phyloP scores from a whole-genome alignment of 1,140 invertebrate species.

The Drosophila orosa region DNA sequence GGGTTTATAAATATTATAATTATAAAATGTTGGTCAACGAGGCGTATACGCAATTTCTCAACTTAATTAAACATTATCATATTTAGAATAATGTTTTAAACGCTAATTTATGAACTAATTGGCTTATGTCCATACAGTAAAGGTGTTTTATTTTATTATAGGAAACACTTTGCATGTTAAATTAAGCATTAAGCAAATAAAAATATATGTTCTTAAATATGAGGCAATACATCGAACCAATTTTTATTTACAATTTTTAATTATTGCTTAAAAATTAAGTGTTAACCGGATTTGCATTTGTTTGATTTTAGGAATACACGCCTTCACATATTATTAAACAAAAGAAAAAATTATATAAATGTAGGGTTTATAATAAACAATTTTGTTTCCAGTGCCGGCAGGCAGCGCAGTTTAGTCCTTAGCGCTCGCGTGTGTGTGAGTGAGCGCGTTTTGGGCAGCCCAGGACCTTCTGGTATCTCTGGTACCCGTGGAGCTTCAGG shows the following conservation, averaged over 20 bases:
- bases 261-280: not conserved
- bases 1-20: not conserved
- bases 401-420: slow-evolving; percentile 28
- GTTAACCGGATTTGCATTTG: not conserved
- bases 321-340: not conserved
- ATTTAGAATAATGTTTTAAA: too few species aligned
- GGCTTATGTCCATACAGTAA: too few species aligned
- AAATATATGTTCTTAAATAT: too few species aligned
- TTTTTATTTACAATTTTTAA: too few species aligned
- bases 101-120: too few species aligned
- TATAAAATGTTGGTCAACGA: not conserved
- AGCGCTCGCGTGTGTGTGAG: slow-evolving; percentile 30
- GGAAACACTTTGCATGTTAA: too few species aligned
- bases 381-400: slow-evolving; percentile 2
- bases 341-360: not conserved
- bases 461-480: slow-evolving; percentile 46
- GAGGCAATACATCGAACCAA: too few species aligned
- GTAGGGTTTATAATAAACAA: not conserved
- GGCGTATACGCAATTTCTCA: slow-evolving; percentile 2
- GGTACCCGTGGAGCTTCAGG: slow-evolving; percentile 12
- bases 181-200: too few species aligned
- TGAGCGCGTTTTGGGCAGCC: slow-evolving; percentile 43
- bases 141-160: too few species aligned
- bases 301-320: not conserved
- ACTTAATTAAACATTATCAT: too few species aligned